Evolutionary conservation across 2,797 vertebrate species (phyloP).

Genomic region (Sorex maritimensis): DNA sequence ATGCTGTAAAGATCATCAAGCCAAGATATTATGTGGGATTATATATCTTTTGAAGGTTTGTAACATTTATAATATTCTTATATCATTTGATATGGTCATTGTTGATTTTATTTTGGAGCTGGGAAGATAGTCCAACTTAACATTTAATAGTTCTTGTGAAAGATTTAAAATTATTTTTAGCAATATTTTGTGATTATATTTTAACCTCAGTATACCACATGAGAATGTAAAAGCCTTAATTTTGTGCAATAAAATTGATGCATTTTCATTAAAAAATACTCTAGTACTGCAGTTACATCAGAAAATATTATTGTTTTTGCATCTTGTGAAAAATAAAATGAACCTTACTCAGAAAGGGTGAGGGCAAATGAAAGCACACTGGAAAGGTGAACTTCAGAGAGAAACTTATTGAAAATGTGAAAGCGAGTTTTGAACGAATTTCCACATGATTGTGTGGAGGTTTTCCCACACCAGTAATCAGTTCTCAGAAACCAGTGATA

Average conservation of each 20-base stretch:
- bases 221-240: slow-evolving; percentile 73
- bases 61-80: slow-evolving; percentile 51
- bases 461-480: not conserved
- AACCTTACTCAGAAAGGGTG: not conserved
- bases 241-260: slow-evolving; percentile 86
- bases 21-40: slow-evolving; percentile 92
- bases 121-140: slow-evolving; percentile 21
- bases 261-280: not conserved
- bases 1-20: slow-evolving; percentile 95
- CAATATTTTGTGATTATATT: slow-evolving; percentile 36
- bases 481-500: no score
- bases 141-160: slow-evolving; percentile 32
- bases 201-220: slow-evolving; percentile 15
- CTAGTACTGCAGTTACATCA: not conserved
- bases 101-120: not conserved
- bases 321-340: slow-evolving; percentile 32
- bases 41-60: slow-evolving; percentile 60
- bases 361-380: not conserved
- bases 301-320: not conserved
- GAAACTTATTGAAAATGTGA: not conserved
- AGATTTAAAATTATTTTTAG: not conserved
- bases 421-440: not conserved
- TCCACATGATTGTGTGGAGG: not conserved
- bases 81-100: not conserved
- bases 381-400: not conserved